Base-by-base conservation (phyloP, 92 coral and sea anemone genomes). In the Zoanthus gigantus region DNA sequence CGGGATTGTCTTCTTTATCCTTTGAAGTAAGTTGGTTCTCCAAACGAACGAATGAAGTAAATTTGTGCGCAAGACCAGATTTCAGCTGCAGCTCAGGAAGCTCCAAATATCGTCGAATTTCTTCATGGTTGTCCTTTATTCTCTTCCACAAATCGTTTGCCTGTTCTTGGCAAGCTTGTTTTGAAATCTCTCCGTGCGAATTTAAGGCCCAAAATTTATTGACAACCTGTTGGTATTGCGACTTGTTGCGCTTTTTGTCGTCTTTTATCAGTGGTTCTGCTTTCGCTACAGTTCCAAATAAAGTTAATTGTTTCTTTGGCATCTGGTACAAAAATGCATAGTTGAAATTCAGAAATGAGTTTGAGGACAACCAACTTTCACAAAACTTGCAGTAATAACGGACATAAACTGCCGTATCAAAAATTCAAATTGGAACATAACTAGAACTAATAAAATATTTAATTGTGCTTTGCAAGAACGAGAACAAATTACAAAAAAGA, bases 61-160 rank as follows among this genome's bases (percentile, higher is more conserved):
- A 28, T 18, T 76, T 76, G 18, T 28, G 66, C 2, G 47, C 45
- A 29, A 12, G 46, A 31, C n/a, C 28, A 29, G 81, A 0, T 9
- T 29, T 76, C 66, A 28, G 16, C 23, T 76, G 63, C 48, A 56
- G 80, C 65, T 76, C 80, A 17, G 63, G 63, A 50, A 50, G 67
- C 46, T 76, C 65, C 66, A 76, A 53, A 3, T 76, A 76, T 1
- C 81, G 81, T 53, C 18, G 66, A 53, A 76, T 29, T 53, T 76
- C 81, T 76, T 76, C 66, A 13, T 76, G 23, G 67, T 76, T 28
- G 18, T 53, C 81, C 47, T 76, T 76, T 28, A 76, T 76, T 18
- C 5, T n/a, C 66, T 76, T 76, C 81, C 81, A 76, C n/a, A 76
- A 32, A n/a, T 52, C 18, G 18, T 76, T 76, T 29, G 81, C 81